Evolutionary conservation across 2,113 vertebrate genomes (phyloP).

Genomic region (Mirza zaza): DNA sequence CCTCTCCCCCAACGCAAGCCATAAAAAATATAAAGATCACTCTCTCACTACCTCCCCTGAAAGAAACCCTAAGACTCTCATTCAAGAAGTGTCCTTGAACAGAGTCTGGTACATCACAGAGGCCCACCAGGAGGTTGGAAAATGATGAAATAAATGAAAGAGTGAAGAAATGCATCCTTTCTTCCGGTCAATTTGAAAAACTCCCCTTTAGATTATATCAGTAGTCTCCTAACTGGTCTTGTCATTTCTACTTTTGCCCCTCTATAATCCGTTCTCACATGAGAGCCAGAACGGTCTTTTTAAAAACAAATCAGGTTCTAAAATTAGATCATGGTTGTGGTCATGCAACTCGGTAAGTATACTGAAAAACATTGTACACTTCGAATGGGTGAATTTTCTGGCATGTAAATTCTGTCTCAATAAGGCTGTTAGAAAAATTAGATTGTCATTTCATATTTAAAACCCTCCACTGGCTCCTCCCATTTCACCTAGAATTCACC

Average conservation of each 20-base stretch:
- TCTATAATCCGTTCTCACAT: background rate
- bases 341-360: background rate
- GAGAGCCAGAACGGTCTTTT: background rate
- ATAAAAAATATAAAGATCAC: background rate
- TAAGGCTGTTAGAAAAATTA: background rate
- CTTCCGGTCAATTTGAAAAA: background rate
- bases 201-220: background rate
- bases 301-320: background rate
- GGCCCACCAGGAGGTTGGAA: background rate
- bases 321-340: background rate
- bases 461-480: background rate
- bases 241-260: background rate
- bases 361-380: background rate
- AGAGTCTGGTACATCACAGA: background rate
- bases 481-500: conserved; percentile 1
- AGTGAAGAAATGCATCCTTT: background rate
- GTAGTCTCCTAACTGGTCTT: background rate
- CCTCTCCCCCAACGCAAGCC: background rate
- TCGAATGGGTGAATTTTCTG: background rate
- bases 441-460: background rate
- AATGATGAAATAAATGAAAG: background rate
- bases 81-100: background rate
- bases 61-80: background rate
- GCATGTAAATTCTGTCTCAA: background rate
- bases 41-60: background rate